Evolutionary conservation across 2,797 vertebrate species (phyloP).

Genomic region (Coracias cyanogaster): DNA sequence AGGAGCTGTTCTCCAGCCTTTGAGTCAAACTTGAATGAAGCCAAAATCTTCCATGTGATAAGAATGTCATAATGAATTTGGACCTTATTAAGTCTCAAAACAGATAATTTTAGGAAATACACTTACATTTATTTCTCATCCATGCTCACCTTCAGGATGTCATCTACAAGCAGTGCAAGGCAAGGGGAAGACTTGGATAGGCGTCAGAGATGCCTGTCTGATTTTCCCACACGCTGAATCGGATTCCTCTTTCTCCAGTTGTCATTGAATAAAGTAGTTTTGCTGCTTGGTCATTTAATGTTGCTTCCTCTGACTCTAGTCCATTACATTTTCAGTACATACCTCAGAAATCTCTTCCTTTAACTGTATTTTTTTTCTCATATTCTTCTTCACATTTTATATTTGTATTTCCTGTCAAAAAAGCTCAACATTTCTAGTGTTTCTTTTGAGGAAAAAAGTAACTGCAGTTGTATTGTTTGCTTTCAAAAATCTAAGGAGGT

Average conservation of each 20-base stretch:
- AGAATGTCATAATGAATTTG: neutral
- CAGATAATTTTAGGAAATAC: neutral
- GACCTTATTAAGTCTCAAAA: neutral
- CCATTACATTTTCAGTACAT: neutral
- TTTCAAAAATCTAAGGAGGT: neutral
- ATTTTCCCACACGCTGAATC: neutral
- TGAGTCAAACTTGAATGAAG: neutral
- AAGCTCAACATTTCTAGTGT: neutral
- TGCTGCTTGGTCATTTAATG: neutral
- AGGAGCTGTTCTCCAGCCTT: neutral
- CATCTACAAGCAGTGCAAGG: neutral
- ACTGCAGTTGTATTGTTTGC: neutral
- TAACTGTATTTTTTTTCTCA: neutral
- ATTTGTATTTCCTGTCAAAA: neutral
- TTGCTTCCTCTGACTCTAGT: neutral
- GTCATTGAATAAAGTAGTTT: neutral
- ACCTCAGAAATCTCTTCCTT: neutral
- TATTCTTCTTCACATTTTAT: neutral
- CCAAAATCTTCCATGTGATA: neutral
- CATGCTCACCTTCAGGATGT: neutral
- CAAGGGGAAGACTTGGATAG: neutral
- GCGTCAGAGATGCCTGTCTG: neutral
- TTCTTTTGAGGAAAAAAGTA: neutral
- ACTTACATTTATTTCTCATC: neutral
- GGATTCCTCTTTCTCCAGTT: neutral